Evolutionary conservation across 2,888 invertebrate species (phyloP).

Genomic region (Sialis lutaria): DNA sequence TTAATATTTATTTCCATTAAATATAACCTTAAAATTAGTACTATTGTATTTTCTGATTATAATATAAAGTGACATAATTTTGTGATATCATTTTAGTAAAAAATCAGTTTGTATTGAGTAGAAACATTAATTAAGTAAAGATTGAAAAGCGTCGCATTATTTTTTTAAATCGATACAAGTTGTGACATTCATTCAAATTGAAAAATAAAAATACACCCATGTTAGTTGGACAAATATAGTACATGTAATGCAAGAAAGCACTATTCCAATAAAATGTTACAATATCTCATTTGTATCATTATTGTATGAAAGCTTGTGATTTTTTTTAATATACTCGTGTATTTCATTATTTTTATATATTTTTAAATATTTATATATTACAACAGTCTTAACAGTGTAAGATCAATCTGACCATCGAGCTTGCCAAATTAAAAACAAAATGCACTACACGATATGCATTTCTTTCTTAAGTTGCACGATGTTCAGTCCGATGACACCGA

Average conservation of each 20-base stretch:
- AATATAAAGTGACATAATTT: too few species aligned
- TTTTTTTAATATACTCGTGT: neutral
- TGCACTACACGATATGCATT: neutral
- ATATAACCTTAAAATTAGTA: neutral
- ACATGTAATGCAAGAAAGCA: neutral
- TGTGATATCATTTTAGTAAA: too few species aligned
- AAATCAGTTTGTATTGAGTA: too few species aligned
- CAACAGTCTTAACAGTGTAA: slow-evolving; percentile 4
- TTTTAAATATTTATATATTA: neutral
- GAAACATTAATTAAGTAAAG: too few species aligned
- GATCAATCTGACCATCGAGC: neutral
- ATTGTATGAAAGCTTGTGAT: neutral
- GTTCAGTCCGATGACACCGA: neutral
- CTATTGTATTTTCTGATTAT: neutral
- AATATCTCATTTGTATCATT: neutral
- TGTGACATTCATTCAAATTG: too few species aligned
- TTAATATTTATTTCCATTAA: too few species aligned
- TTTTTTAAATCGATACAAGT: too few species aligned
- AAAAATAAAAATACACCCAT: neutral
- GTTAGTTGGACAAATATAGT: neutral
- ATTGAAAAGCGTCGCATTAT: too few species aligned
- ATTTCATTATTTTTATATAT: neutral
- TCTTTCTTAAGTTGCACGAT: neutral
- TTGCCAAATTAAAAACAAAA: neutral
- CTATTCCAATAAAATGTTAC: neutral